Percentiles rank a stretch among this genome's conserved stretches.
These are phyloP conservation scores for Drosophila funebris DNA, from an alignment of 1,140 invertebrate species.

Conservation along the genomic window DNA sequence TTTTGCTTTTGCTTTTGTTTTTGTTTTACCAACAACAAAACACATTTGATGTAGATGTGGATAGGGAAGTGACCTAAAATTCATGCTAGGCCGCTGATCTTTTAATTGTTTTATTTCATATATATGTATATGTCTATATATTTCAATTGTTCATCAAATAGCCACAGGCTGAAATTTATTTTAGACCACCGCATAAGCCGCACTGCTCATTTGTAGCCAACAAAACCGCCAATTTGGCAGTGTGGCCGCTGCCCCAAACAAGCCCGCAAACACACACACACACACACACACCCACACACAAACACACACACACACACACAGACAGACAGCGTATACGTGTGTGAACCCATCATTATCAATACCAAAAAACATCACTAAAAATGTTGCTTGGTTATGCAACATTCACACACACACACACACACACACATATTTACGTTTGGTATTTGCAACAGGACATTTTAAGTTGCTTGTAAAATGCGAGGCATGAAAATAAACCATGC, in stretches of 20 bases:
- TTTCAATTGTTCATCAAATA: slow-evolving; percentile 64
- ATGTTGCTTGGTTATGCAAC: slow-evolving; percentile 16
- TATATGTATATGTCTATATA: slow-evolving; percentile 26
- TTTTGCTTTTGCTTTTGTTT: too few relatives aligned
- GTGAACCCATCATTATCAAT: slow-evolving; percentile 25
- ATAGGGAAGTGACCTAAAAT: slow-evolving; percentile 3
- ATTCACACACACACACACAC: background rate
- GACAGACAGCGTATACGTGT: background rate
- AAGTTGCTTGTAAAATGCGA: slow-evolving; percentile 46
- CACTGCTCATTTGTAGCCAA: slow-evolving; percentile 70
- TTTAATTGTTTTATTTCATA: slow-evolving; percentile 59
- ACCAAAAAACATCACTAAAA: slow-evolving; percentile 16
- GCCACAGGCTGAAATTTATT: slow-evolving; percentile 65
- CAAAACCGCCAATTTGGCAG: slow-evolving; percentile 76
- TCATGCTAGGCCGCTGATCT: slow-evolving; percentile 26
- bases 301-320: background rate
- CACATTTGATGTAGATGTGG: background rate
- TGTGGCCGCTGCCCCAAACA: slow-evolving; percentile 29
- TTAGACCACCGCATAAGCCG: slow-evolving; percentile 49
- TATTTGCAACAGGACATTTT: slow-evolving; percentile 33
- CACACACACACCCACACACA: background rate
- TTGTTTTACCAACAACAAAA: background rate
- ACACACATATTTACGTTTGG: background rate
- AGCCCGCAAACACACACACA: slow-evolving; percentile 8
- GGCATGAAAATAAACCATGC: slow-evolving; percentile 60